Base-by-base conservation (phyloP, 2,888 invertebrate species). In the Anagyrus pseudococci region DNA sequence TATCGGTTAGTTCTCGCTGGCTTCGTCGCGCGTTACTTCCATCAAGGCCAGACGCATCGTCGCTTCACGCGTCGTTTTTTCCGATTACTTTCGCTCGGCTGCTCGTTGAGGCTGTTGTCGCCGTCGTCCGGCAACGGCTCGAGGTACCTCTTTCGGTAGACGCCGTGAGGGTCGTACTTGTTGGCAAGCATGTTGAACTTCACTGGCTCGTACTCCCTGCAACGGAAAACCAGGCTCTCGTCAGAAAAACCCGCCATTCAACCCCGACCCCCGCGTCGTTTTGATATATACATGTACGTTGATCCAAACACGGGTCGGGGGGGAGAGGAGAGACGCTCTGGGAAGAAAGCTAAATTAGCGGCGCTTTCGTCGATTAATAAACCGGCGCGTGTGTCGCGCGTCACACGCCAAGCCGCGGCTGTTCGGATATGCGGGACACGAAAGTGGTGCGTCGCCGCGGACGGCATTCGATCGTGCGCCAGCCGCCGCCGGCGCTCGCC, bases 81-180 rank as follows among this genome's bases (percentile, higher is more conserved):
- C 1, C 44, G 58, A 20, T 56, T 23, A 15, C 23, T 25, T 17
- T 66, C 63, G 40, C 4, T 33, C 6, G 64, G 4, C 17, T 53
- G 60, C 8, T 65, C 58, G 49, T 10, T 62, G 6, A 67, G 25
- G 26, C 66, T 67, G 48, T 66, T 66, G 33, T 43, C 47, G 19
- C 37, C 56, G 1, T 72, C 66, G 10, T 71, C 69, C 6, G 70
- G 60, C 40, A 69, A 57, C 40, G 67, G 63, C 52, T 72, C 67
- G 20, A 73, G 56, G 64, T 75, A 75, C 58, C 67, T 68, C 20
- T 58, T 64, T 53, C 72, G 67, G 49, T 75, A 75, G 48, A 64
- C 69, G 23, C 72, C 71, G 10, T 70, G 56, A 2, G 74, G 72
- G 57, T 75, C 75, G 54, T 71, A 75, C 52, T 68, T 71, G 17